phyloP scores from a whole-genome alignment of 2,888 invertebrate species.

The Megaustenia siamemsis region DNA sequence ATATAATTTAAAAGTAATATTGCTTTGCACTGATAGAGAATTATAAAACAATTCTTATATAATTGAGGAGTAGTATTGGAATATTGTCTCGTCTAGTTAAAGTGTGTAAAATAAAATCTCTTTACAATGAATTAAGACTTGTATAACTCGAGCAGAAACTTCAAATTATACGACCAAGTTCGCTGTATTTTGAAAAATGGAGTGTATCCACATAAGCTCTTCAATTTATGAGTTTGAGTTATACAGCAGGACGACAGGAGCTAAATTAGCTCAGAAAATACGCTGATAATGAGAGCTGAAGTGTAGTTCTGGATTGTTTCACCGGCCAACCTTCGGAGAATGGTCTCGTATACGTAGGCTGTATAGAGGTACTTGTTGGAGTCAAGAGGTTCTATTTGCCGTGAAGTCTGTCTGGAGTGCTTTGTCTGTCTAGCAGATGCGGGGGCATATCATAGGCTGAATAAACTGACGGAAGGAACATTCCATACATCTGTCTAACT shows the following conservation, averaged over 20 bases:
- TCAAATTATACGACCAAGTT: neutral
- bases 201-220: neutral
- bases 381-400: conserved; percentile 12
- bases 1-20: too few species aligned
- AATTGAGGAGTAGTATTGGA: too few species aligned
- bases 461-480: neutral
- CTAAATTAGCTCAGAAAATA: conserved; percentile 8
- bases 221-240: neutral
- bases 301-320: neutral
- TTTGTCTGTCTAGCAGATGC: conserved; percentile 16
- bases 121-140: too few species aligned
- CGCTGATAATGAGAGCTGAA: conserved; percentile 4
- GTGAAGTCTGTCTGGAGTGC: neutral
- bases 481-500: too few species aligned
- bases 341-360: neutral
- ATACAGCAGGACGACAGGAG: neutral
- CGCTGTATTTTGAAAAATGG: neutral
- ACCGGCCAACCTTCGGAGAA: conserved; percentile 16
- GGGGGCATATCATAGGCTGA: neutral
- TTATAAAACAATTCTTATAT: too few species aligned
- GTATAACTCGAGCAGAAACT: too few species aligned
- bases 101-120: too few species aligned
- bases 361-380: neutral
- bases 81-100: too few species aligned
- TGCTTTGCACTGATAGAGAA: too few species aligned